These are phyloP conservation scores for Hassar affinis DNA, from an alignment of 2,113 vertebrate species.

Conservation along the genomic window DNA sequence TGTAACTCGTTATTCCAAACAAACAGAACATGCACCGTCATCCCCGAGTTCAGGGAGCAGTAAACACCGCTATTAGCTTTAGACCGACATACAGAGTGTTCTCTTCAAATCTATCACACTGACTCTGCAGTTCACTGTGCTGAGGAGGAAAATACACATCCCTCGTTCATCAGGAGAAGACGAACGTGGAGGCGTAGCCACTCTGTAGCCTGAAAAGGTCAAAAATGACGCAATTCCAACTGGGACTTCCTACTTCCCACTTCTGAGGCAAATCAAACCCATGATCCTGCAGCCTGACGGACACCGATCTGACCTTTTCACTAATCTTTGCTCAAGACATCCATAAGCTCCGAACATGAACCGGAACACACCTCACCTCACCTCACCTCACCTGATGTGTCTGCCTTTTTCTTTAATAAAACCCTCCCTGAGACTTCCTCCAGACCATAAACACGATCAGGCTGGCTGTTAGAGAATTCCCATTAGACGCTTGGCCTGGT, in stretches of 20 bases:
- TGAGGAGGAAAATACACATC: background rate
- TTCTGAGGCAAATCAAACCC: no score
- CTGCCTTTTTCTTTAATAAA: background rate
- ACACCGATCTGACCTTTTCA: constrained; percentile 27
- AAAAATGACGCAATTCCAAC: background rate
- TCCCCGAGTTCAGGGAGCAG: no score
- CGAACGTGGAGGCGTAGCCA: no score
- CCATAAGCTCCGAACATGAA: background rate
- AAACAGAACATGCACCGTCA: no score
- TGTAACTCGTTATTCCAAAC: background rate
- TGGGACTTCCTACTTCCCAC: background rate
- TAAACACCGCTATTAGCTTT: background rate
- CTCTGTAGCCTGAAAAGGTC: no score
- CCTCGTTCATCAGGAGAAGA: background rate
- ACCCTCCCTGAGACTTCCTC: background rate
- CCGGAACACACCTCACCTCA: constrained; percentile 24
- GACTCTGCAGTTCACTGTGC: no score
- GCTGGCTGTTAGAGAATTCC: background rate
- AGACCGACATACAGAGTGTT: background rate
- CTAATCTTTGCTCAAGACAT: constrained; percentile 21
- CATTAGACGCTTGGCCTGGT: background rate
- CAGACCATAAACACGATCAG: background rate
- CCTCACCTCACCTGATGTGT: no score
- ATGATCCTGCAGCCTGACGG: background rate
- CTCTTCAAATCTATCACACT: no score